phyloP scores from a whole-genome alignment of 1,140 invertebrate species.

The Magallana angulata region DNA sequence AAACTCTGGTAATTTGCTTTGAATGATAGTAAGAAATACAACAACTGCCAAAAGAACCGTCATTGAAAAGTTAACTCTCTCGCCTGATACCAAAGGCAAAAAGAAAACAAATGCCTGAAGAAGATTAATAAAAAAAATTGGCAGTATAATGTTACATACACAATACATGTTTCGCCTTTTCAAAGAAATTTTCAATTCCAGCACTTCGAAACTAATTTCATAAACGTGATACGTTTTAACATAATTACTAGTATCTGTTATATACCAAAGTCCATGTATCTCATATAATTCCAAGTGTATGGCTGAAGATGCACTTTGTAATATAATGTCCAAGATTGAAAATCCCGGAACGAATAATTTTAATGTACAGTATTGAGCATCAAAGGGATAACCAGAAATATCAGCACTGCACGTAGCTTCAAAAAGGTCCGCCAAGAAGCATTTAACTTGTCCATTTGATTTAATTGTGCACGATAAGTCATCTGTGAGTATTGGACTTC shows the following conservation, averaged over 20 bases:
- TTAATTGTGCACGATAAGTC: not conserved
- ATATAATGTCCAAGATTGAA: constrained; percentile 73
- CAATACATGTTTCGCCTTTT: constrained; percentile 71
- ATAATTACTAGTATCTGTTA: not conserved
- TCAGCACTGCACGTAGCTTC: constrained; percentile 23
- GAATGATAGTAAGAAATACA: constrained; percentile 82
- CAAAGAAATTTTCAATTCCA: constrained; percentile 40
- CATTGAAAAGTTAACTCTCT: constrained; percentile 82
- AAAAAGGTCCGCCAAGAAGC: constrained; percentile 1
- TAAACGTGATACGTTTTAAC: not conserved
- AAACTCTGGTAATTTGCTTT: constrained; percentile 82
- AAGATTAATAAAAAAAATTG: constrained; percentile 81
- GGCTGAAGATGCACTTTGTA: constrained; percentile 80
- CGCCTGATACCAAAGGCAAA: constrained; percentile 81
- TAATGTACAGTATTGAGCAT: constrained; percentile 25
- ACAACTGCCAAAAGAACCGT: constrained; percentile 82
- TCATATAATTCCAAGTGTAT: constrained; percentile 82
- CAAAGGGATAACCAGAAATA: constrained; percentile 42
- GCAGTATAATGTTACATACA: constrained; percentile 81
- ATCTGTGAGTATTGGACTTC: not conserved
- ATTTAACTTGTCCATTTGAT: not conserved
- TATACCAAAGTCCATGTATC: constrained; percentile 38
- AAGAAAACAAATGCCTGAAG: constrained; percentile 82
- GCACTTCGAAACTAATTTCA: not conserved
- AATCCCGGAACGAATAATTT: constrained; percentile 33